Conservation (phyloP, 2,113 vertebrate genomes). For the Benitochromis conjunctus region DNA sequence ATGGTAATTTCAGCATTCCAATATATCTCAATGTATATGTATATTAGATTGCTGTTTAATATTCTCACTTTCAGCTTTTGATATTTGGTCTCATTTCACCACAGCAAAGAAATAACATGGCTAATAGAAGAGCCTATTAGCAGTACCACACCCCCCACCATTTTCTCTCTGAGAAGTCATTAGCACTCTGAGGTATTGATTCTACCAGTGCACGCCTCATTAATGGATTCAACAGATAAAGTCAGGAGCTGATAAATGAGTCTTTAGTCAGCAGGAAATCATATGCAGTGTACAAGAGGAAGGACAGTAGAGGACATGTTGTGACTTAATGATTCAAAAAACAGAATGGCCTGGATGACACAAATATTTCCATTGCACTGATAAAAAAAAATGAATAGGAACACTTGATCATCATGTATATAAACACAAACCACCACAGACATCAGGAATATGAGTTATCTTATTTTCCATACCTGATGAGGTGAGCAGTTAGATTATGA, state of each 20-base stretch:
- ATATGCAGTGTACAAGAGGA: background rate
- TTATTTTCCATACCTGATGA: conserved; percentile 65
- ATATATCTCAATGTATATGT: background rate
- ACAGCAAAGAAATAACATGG: background rate
- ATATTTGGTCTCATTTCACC: background rate
- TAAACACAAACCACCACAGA: too few species aligned
- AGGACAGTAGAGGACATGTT: background rate
- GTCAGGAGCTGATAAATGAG: conserved; percentile 40
- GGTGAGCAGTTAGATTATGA: conserved; percentile 43
- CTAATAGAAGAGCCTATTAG: conserved; percentile 54
- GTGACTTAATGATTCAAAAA: background rate
- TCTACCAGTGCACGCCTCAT: conserved; percentile 44
- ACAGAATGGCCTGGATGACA: background rate
- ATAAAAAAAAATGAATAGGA: too few species aligned
- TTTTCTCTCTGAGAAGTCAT: conserved; percentile 45
- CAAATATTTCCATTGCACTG: background rate
- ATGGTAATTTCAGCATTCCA: background rate
- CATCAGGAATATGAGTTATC: too few species aligned
- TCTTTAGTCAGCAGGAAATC: conserved; percentile 22
- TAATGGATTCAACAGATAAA: conserved; percentile 48
- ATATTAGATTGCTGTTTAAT: background rate
- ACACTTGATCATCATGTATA: background rate
- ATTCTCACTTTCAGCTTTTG: background rate
- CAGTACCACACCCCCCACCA: conserved; percentile 18
- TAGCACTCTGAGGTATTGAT: conserved; percentile 53